Percentiles rank a stretch among this genome's conserved stretches.
Conservation (phyloP, 2,113 vertebrate genomes). For the Monarcha castaneiventris region DNA sequence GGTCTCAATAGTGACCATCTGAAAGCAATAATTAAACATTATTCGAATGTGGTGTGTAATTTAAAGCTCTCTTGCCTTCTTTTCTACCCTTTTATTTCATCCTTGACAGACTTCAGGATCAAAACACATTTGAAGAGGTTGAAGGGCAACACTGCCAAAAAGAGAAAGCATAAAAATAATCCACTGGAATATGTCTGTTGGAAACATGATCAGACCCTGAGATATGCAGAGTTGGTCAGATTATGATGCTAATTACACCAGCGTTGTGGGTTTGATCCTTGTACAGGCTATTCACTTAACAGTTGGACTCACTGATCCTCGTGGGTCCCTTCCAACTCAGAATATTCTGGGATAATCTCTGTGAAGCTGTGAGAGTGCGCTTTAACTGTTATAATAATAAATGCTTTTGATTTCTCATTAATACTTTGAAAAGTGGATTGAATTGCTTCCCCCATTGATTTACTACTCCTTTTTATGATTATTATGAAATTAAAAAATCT, state of each 20-base stretch:
- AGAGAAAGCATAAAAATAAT: background rate
- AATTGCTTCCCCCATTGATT: background rate
- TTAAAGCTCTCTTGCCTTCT: background rate
- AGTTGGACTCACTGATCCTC: background rate
- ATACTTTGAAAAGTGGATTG: background rate
- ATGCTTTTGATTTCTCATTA: background rate
- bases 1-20: background rate
- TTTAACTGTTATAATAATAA: background rate
- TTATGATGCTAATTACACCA: conserved; percentile 33
- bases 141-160: background rate
- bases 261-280: conserved; percentile 39
- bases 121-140: background rate
- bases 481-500: background rate
- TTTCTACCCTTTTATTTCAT: background rate
- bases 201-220: background rate
- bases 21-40: background rate
- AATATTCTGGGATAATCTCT: background rate
- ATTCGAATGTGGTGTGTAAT: background rate
- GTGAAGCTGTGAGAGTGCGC: background rate
- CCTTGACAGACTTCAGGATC: background rate
- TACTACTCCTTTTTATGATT: background rate
- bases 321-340: background rate
- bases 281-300: background rate
- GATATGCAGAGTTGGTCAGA: background rate
- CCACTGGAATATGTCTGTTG: background rate